A percentile compares a stretch with the other conserved stretches of the same genome.
phyloP scores from a whole-genome alignment of 1,140 invertebrate species.

The Rhizoglyphus robini region DNA sequence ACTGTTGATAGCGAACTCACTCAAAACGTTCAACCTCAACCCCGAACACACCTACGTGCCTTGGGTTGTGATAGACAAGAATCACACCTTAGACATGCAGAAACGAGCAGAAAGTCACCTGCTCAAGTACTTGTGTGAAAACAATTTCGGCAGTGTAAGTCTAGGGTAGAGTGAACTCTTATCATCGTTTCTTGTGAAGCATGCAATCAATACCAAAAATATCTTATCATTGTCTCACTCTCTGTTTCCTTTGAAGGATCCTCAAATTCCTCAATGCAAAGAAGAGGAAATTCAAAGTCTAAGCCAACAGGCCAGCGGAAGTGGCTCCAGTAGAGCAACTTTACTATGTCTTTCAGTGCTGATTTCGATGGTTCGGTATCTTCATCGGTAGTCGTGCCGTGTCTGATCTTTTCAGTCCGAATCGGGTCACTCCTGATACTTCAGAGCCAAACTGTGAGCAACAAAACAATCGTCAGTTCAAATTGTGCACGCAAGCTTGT shows the following conservation, averaged over 20 bases:
- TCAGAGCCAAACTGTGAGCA: too few relatives aligned
- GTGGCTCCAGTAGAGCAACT: not conserved
- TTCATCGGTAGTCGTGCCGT: not conserved
- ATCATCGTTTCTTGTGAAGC: not conserved
- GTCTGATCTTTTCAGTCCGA: too few relatives aligned
- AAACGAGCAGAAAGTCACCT: constrained; percentile 5
- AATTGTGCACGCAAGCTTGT: too few relatives aligned
- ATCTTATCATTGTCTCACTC: too few relatives aligned
- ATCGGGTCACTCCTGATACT: too few relatives aligned
- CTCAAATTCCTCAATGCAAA: constrained; percentile 10
- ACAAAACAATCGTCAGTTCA: too few relatives aligned
- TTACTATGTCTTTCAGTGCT: not conserved
- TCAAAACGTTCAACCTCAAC: constrained; percentile 21
- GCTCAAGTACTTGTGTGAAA: constrained; percentile 18
- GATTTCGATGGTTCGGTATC: not conserved
- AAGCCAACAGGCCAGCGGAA: constrained; percentile 8
- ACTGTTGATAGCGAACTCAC: constrained; percentile 21
- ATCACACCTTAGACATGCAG: constrained; percentile 18
- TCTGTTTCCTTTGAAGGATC: not conserved
- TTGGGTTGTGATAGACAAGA: constrained; percentile 20
- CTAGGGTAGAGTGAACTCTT: not conserved
- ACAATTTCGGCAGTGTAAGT: constrained; percentile 18
- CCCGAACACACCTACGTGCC: constrained; percentile 19
- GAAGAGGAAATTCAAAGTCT: constrained; percentile 9
- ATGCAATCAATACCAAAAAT: not conserved